Percentiles rank a stretch among this genome's conserved stretches.
Evolutionary conservation across 2,888 invertebrate species (phyloP).

Genomic region (Aleiodes leptofemur): DNA sequence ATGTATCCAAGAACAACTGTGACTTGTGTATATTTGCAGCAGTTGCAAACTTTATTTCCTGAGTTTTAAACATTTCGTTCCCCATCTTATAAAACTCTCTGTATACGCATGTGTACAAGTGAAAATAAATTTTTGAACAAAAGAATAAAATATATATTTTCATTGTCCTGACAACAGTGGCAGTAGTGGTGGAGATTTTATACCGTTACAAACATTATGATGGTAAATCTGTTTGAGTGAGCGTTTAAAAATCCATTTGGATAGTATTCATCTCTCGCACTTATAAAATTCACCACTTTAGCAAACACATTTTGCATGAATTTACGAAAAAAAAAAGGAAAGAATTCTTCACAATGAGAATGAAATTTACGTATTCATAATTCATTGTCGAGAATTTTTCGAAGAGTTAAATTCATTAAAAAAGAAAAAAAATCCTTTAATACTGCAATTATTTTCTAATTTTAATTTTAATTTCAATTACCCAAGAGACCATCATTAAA

Average conservation of each 20-base stretch:
- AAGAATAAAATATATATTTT: not conserved
- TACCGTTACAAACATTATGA: conserved; percentile 44
- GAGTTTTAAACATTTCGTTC: conserved; percentile 32
- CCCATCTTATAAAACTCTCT: not conserved
- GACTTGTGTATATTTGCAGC: not conserved
- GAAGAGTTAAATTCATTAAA: not conserved
- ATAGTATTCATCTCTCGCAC: conserved; percentile 27
- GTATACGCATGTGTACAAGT: not conserved
- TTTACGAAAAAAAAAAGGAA: not conserved
- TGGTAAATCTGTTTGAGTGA: conserved; percentile 36
- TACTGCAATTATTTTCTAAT: not conserved
- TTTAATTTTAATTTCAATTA: too few species aligned
- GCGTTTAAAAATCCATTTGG: conserved; percentile 46
- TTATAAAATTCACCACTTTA: conserved; percentile 20
- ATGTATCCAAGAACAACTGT: conserved; percentile 24
- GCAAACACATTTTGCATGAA: conserved; percentile 37
- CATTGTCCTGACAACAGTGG: not conserved
- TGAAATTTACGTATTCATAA: conserved; percentile 36
- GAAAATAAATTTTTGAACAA: not conserved
- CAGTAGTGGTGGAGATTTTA: not conserved
- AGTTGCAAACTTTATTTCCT: conserved; percentile 44
- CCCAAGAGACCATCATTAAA: not conserved
- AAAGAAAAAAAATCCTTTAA: not conserved
- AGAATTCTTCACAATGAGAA: conserved; percentile 37
- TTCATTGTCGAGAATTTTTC: conserved; percentile 23